Percentiles rank a stretch among this genome's conserved stretches.
These are phyloP conservation scores for Hermaeophaga mercurialis DNA, from an alignment of 2,888 invertebrate genomes.

Conservation along the genomic window DNA sequence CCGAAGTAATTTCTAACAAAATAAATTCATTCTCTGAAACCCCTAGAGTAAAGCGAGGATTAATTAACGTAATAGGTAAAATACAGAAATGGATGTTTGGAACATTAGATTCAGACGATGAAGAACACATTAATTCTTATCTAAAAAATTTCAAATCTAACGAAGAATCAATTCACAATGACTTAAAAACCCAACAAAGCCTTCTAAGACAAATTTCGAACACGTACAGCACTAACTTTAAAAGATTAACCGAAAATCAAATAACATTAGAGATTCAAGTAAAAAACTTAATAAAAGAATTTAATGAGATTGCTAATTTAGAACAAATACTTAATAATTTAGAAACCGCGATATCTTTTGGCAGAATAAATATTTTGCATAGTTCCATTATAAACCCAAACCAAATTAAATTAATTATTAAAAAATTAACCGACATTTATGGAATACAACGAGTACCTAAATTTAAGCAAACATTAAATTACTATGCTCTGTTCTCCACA, in stretches of 20 bases:
- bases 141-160: not conserved
- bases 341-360: not conserved
- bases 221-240: conserved; percentile 8
- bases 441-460: not conserved
- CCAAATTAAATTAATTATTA: not conserved
- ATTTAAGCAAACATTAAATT: not conserved
- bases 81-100: conserved; percentile 8
- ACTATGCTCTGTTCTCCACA: not conserved
- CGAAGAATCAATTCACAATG: conserved; percentile 1
- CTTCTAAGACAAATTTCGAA: conserved; percentile 1
- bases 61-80: conserved; percentile 5
- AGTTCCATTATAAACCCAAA: conserved; percentile 6
- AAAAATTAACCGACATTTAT: not conserved
- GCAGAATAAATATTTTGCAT: not conserved
- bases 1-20: not conserved
- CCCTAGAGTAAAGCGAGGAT: not conserved
- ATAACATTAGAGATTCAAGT: conserved; percentile 6
- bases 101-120: conserved; percentile 3
- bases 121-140: not conserved
- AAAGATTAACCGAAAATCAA: conserved; percentile 6
- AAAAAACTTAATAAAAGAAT: not conserved
- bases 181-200: conserved; percentile 4
- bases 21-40: conserved; percentile 1
- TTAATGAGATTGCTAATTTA: not conserved
- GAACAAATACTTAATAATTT: conserved; percentile 3